Evolutionary conservation across 2,797 vertebrate genomes (phyloP).

Genomic region (Acipenser ruthenus): DNA sequence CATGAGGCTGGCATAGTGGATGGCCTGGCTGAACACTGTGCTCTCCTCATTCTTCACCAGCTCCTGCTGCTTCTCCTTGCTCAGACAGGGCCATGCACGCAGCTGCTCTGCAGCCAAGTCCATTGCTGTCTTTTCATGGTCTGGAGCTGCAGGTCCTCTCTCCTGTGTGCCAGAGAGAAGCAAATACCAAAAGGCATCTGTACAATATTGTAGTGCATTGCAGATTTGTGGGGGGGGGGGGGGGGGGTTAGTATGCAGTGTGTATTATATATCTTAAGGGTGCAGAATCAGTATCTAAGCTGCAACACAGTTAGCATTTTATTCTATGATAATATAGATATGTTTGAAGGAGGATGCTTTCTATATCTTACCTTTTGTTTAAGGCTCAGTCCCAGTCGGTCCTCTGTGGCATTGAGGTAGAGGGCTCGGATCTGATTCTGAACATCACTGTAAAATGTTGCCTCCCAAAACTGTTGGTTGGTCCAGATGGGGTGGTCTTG

Average conservation of each 20-base stretch:
- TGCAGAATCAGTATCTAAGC: background rate
- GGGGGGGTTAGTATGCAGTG: background rate
- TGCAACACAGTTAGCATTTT: background rate
- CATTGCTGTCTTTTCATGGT: conserved; percentile 85
- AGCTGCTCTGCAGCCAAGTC: conserved; percentile 89
- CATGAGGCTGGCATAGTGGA: conserved; percentile 97
- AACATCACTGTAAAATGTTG: conserved; percentile 91
- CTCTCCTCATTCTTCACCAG: conserved; percentile 92
- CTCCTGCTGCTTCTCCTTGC: conserved; percentile 82
- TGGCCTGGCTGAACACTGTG: conserved; percentile 96
- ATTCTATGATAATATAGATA: background rate
- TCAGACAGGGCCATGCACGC: conserved; percentile 76
- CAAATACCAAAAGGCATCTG: too few relatives aligned
- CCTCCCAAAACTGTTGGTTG: conserved; percentile 96
- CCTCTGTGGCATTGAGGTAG: conserved; percentile 74
- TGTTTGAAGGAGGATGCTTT: conserved; percentile 1
- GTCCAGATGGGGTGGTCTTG: conserved; percentile 97
- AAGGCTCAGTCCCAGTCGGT: conserved; percentile 50
- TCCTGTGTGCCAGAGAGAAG: conserved; percentile 45
- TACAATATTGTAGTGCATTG: too few relatives aligned
- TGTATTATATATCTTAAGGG: background rate
- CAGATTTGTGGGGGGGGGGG: background rate
- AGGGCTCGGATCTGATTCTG: conserved; percentile 88
- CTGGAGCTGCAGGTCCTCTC: conserved; percentile 31
- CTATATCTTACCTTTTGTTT: conserved; percentile 65